Evolutionary conservation across 2,113 vertebrate species (phyloP).

Genomic region (Phaethon lepturus): DNA sequence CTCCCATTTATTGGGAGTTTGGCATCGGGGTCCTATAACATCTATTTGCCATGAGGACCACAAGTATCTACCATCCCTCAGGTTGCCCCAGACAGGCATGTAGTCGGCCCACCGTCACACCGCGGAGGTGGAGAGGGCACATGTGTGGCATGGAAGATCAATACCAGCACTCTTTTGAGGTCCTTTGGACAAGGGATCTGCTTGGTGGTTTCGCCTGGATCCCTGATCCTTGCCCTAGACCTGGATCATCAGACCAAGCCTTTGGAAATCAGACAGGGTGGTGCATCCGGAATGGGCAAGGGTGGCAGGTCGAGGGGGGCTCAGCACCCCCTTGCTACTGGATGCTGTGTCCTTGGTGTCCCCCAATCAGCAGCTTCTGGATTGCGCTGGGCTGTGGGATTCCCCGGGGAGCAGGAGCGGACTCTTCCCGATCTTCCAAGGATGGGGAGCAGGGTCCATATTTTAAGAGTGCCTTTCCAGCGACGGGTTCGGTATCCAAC

Average conservation of each 20-base stretch:
- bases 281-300: too few species aligned
- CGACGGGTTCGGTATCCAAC: accelerated
- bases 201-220: not conserved
- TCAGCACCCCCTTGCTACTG: too few species aligned
- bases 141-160: not conserved
- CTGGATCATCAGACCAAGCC: not conserved
- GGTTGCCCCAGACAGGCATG: not conserved
- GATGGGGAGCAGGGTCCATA: accelerated
- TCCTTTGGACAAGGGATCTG: not conserved
- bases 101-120: not conserved
- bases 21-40: not conserved
- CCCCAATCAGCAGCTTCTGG: not conserved
- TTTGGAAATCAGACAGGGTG: not conserved
- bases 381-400: not conserved
- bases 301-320: too few species aligned
- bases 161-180: not conserved
- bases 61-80: not conserved
- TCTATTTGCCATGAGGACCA: not conserved
- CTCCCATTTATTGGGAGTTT: not conserved
- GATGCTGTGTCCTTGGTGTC: not conserved
- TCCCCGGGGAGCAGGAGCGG: not conserved
- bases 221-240: not conserved
- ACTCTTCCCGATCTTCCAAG: not conserved
- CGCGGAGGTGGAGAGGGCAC: not conserved
- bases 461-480: not conserved